phyloP scores from a whole-genome alignment of 1,140 invertebrate genomes.

The Cherax quadricarinatus region DNA sequence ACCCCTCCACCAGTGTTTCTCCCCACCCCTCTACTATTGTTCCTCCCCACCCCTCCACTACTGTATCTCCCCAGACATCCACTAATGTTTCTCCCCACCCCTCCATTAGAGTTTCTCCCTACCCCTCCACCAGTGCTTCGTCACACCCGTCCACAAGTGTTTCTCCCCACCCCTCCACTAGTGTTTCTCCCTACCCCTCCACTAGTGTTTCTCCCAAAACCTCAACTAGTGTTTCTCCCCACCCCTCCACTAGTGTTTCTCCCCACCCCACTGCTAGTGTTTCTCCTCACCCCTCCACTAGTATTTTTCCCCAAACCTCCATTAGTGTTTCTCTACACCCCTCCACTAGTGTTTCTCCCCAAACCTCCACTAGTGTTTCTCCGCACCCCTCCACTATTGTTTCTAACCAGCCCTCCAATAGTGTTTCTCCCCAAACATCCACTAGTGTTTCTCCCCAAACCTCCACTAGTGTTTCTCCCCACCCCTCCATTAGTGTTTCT shows the following conservation, averaged over 20 bases:
- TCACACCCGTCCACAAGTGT: too few relatives aligned
- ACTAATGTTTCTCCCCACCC: not conserved
- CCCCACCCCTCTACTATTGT: not conserved
- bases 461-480: not conserved
- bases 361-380: not conserved
- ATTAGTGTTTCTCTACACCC: not conserved
- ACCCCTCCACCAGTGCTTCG: not conserved
- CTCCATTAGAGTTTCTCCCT: not conserved
- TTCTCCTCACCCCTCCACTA: not conserved
- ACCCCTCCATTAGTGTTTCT: not conserved
- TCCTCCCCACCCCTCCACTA: too few relatives aligned
- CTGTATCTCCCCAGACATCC: not conserved
- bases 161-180: not conserved
- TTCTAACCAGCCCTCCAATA: too few relatives aligned
- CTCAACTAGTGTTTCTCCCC: not conserved
- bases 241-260: not conserved
- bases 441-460: not conserved
- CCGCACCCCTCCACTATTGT: not conserved
- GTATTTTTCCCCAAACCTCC: not conserved
- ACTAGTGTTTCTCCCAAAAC: not conserved
- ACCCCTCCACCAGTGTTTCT: not conserved
- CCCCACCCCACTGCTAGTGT: not conserved
- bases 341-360: not conserved
- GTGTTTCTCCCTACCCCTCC: not conserved
- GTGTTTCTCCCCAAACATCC: not conserved